Evolutionary conservation across 2,797 vertebrate species (phyloP).

Genomic region (Peromyscus melanophrys): DNA sequence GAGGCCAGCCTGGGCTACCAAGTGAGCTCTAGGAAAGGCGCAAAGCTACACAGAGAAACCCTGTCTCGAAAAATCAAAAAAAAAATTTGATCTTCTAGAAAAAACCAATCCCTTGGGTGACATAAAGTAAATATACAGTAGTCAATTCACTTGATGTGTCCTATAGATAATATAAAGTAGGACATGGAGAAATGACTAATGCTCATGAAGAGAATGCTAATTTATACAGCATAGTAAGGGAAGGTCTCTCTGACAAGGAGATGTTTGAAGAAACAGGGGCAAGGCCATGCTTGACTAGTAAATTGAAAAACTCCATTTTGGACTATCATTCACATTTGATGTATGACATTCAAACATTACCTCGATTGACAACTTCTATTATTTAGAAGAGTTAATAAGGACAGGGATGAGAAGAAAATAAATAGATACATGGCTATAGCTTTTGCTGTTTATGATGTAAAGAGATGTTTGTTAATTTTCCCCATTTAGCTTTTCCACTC

Average conservation of each 20-base stretch:
- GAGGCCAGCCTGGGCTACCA: no score
- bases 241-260: background rate
- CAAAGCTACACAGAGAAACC: no score
- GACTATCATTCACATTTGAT: background rate
- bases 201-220: background rate
- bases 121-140: constrained; percentile 3
- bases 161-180: constrained; percentile 1
- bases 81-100: background rate
- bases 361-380: background rate
- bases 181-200: constrained; percentile 17
- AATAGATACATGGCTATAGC: background rate
- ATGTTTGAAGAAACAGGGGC: constrained; percentile 11
- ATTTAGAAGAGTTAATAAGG: background rate
- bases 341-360: background rate
- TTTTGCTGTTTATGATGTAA: background rate
- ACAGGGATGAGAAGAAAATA: background rate
- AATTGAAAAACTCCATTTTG: background rate
- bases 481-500: background rate
- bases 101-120: background rate
- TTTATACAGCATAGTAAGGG: background rate
- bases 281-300: background rate
- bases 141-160: background rate
- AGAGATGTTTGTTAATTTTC: background rate
- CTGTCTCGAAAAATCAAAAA: no score
- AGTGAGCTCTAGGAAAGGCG: no score